These are phyloP conservation scores for Zenarchopterus dispar DNA, from an alignment of 2,797 vertebrate genomes.

Conservation along the genomic window DNA sequence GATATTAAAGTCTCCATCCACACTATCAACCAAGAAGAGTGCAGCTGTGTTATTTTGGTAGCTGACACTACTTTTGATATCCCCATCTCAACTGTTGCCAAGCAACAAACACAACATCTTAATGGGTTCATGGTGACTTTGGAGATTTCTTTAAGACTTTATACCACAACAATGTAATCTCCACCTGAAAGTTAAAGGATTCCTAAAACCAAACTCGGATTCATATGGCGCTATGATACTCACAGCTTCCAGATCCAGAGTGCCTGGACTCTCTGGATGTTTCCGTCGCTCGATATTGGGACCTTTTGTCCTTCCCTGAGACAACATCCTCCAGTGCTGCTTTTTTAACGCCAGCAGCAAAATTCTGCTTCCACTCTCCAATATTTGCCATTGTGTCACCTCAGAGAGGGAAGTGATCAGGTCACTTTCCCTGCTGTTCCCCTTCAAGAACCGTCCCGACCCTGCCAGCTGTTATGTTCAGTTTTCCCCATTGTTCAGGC, in stretches of 20 bases:
- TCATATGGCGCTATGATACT: slow-evolving; percentile 10
- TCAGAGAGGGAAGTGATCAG: slow-evolving; percentile 23
- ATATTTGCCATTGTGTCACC: slow-evolving; percentile 51
- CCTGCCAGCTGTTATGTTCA: slow-evolving; percentile 15
- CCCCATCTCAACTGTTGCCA: too few species aligned
- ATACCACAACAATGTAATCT: too few species aligned
- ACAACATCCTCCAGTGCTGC: slow-evolving; percentile 24
- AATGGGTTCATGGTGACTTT: too few species aligned
- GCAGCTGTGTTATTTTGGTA: too few species aligned
- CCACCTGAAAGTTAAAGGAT: too few species aligned
- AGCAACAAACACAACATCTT: too few species aligned
- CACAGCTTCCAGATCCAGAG: slow-evolving; percentile 1
- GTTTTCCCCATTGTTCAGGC: slow-evolving; percentile 18
- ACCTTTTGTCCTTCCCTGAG: slow-evolving; percentile 12
- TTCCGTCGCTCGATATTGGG: slow-evolving; percentile 12
- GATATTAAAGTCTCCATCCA: too few species aligned
- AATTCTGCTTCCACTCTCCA: background rate
- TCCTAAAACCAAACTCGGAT: background rate
- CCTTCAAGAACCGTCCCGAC: slow-evolving; percentile 3
- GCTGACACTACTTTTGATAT: too few species aligned
- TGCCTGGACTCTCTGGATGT: background rate
- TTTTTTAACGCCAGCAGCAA: slow-evolving; percentile 45
- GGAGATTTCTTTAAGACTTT: too few species aligned
- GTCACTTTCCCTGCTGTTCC: slow-evolving; percentile 37
- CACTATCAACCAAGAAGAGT: too few species aligned